phyloP scores from a whole-genome alignment of 1,140 invertebrate species.

The Trichogramma pretiosum region DNA sequence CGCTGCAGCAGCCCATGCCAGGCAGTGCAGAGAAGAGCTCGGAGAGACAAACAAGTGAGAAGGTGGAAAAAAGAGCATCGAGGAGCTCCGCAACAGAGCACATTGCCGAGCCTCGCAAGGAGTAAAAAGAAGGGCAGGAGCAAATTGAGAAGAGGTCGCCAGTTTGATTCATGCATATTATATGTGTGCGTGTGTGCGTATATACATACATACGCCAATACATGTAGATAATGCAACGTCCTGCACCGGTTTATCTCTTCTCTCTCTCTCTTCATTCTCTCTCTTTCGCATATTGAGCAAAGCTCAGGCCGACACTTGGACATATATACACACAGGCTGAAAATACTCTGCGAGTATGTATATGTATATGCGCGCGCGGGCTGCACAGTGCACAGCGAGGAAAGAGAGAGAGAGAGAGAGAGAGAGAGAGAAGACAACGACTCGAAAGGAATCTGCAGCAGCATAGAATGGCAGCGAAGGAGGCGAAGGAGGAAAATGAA shows the following conservation, averaged over 20 bases:
- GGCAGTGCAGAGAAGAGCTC: not conserved
- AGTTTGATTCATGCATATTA: too few relatives aligned
- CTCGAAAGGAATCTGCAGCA: conserved; percentile 12
- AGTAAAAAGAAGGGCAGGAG: not conserved
- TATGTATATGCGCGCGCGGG: not conserved
- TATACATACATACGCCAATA: too few relatives aligned
- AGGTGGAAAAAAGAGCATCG: not conserved
- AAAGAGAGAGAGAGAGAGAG: conserved; percentile 9
- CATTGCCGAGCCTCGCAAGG: not conserved
- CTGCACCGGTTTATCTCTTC: too few relatives aligned
- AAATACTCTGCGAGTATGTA: not conserved
- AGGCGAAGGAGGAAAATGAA: not conserved
- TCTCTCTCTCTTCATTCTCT: too few relatives aligned
- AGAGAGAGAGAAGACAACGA: conserved; percentile 18
- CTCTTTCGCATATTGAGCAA: too few relatives aligned
- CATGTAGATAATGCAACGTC: too few relatives aligned
- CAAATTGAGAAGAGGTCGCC: conserved; percentile 10
- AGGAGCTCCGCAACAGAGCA: too few relatives aligned
- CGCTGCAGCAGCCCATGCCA: too few relatives aligned
- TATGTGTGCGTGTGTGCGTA: too few relatives aligned
- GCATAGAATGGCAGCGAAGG: not conserved
- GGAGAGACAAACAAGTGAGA: not conserved
- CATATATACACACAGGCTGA: too few relatives aligned
- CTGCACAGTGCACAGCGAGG: not conserved
- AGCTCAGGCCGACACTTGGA: too few relatives aligned